Base-by-base conservation (phyloP, 1,140 invertebrate species). In the Bombus haemorrhoidalis region DNA sequence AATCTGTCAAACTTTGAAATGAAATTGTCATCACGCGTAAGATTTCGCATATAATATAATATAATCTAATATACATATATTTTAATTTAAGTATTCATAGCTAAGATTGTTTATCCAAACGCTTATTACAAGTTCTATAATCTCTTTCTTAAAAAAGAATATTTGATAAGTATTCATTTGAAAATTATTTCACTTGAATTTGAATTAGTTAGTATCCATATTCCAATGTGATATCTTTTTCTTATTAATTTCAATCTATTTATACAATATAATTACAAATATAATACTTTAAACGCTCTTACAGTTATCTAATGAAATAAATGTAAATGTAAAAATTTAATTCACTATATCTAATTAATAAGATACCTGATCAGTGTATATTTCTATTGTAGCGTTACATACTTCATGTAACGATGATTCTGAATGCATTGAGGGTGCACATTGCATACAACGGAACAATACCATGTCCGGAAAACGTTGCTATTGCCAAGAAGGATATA, bases 361-460 rank as follows among this genome's bases (percentile, higher is more conserved):
- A 62, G 15, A 64, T 28, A 34, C 59, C 6, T 47, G 32, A 80
- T 69, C 18, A 74, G n/a, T 69, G 12, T 59, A 0, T 47, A 68
- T 66, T 84, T 73, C 86, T 59, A 43, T 92, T 94, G 18, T 74
- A 95, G 95, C 93, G 34, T 87, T 95, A 85, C 90, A 91, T 64
- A 89, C 92, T 25, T 78, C 88, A 4, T 95, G 95, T 78, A 94
- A 92, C 78, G 91, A 92, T 0, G 89, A 95, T 72, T 79, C 86
- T 1, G 95, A 95, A 77, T 95, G 95, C 64, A 87, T 91, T 18
- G 91, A 93, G 12, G 93, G 93, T n/a, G 95, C 95, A 10, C 91
- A 95, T 34, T 95, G 95, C 78, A 66, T 90, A 25, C 87, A 92
- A 1, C 92, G 89, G 12, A 92, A 92, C 10, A 91, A 87, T 22